A percentile compares a stretch with the other conserved stretches of the same genome.
These are phyloP conservation scores for Calephelis virginiensis DNA, from an alignment of 1,140 invertebrate species.

Conservation along the genomic window DNA sequence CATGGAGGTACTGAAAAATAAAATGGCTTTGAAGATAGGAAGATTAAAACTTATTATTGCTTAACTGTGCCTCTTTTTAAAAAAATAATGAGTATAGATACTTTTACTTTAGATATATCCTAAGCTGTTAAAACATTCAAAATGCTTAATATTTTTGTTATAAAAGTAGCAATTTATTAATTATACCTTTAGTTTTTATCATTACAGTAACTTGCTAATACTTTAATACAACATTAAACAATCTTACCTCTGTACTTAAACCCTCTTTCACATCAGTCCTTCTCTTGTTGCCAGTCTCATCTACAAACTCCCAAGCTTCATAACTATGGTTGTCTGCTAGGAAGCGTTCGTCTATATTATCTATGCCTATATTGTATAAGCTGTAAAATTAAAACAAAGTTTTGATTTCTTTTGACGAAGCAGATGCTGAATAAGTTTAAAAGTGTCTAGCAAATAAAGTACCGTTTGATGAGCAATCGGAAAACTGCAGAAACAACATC, in stretches of 20 bases:
- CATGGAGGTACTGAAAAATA: slow-evolving; percentile 84
- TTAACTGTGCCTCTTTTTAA: no score
- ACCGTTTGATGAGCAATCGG: no score
- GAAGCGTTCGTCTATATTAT: slow-evolving; percentile 75
- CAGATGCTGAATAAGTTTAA: no score
- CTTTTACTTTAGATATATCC: no score
- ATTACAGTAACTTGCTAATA: neutral
- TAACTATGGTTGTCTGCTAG: slow-evolving; percentile 51
- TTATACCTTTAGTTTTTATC: no score
- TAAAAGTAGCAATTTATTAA: no score
- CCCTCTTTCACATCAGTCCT: slow-evolving; percentile 48
- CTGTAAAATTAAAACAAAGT: slow-evolving; percentile 39
- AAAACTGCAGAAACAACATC: no score
- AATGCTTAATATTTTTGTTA: no score
- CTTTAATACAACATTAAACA: neutral
- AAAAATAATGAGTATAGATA: no score
- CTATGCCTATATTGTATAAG: slow-evolving; percentile 54
- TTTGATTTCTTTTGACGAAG: neutral
- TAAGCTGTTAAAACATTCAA: no score
- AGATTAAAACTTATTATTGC: neutral
- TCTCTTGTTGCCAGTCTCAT: slow-evolving; percentile 46
- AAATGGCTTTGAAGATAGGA: neutral
- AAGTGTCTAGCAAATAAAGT: no score
- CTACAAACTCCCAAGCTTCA: slow-evolving; percentile 62
- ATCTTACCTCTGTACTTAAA: slow-evolving; percentile 56